Percentiles rank a stretch among this genome's conserved stretches.
Evolutionary conservation across 2,113 vertebrate species (phyloP).

Genomic region (Calidris pugnax): DNA sequence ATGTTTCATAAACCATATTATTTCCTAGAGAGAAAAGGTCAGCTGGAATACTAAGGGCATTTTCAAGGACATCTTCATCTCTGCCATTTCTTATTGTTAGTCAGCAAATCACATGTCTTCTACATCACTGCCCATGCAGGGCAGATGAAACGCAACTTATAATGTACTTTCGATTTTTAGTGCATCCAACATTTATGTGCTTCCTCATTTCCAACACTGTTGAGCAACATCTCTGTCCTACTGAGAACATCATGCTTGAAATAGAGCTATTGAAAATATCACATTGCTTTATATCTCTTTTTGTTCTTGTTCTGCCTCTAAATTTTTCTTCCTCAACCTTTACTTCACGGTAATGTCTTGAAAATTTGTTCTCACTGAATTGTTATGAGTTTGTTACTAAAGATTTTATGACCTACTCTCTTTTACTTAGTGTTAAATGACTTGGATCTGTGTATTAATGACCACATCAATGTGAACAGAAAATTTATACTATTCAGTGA

Average conservation of each 20-base stretch:
- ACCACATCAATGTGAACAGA: neutral
- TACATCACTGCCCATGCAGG: conserved; percentile 3
- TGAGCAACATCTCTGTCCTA: neutral
- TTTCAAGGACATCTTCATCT: conserved; percentile 49
- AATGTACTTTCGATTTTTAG: conserved; percentile 4
- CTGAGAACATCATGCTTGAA: neutral
- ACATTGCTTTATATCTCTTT: neutral
- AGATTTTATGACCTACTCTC: neutral
- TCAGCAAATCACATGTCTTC: neutral
- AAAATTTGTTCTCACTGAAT: neutral
- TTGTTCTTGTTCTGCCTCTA: neutral
- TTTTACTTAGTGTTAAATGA: neutral
- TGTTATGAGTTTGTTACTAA: neutral
- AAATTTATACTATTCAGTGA: neutral
- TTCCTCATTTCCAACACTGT: neutral
- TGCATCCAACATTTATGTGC: neutral
- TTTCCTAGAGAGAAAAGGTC: conserved; percentile 42
- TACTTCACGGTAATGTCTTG: neutral
- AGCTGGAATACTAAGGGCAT: conserved; percentile 1
- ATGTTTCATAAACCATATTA: conserved; percentile 13
- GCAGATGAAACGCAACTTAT: neutral
- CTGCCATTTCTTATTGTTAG: neutral
- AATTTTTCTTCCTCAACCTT: neutral
- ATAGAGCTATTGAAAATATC: neutral
- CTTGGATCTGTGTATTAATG: neutral